Conservation (phyloP, 1,140 invertebrate species). For the Drosophila virilis region DNA sequence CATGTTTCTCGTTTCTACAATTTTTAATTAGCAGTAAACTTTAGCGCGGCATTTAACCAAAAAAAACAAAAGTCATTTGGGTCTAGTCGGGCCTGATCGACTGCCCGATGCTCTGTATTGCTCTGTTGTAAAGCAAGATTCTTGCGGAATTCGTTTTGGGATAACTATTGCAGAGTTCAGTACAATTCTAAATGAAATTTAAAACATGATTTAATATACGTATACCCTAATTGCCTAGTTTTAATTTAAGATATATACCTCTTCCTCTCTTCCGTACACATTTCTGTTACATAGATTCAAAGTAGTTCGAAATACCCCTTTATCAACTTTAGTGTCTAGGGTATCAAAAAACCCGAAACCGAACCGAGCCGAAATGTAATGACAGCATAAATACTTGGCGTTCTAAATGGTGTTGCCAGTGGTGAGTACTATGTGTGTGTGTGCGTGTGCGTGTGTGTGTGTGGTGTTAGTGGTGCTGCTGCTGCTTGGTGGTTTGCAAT, state of each 20-base stretch:
- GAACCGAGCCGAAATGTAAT: constrained; percentile 71
- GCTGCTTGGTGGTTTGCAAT: constrained; percentile 47
- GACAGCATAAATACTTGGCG: constrained; percentile 75
- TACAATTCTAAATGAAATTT: too few species aligned
- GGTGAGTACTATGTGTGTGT: constrained; percentile 9
- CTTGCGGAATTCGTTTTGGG: too few species aligned
- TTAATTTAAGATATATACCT: too few species aligned
- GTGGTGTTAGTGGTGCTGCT: constrained; percentile 29
- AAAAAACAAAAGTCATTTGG: constrained; percentile 31
- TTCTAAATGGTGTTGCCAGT: constrained; percentile 47
- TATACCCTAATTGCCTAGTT: too few species aligned
- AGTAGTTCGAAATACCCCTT: background rate
- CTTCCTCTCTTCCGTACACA: too few species aligned
- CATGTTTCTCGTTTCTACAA: constrained; percentile 78
- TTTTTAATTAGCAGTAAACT: constrained; percentile 83
- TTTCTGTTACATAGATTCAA: background rate
- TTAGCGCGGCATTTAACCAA: constrained; percentile 58
- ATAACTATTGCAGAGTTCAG: too few species aligned
- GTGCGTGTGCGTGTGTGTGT: constrained; percentile 6
- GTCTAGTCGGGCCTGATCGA: background rate
- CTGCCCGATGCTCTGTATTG: background rate
- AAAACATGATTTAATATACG: too few species aligned
- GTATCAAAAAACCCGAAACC: constrained; percentile 60
- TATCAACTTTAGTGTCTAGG: constrained; percentile 12
- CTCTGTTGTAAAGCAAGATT: background rate